A percentile compares a stretch with the other conserved stretches of the same genome.
These are phyloP conservation scores for Siniperca chuatsi DNA, from an alignment of 2,113 vertebrate genomes.

Conservation along the genomic window DNA sequence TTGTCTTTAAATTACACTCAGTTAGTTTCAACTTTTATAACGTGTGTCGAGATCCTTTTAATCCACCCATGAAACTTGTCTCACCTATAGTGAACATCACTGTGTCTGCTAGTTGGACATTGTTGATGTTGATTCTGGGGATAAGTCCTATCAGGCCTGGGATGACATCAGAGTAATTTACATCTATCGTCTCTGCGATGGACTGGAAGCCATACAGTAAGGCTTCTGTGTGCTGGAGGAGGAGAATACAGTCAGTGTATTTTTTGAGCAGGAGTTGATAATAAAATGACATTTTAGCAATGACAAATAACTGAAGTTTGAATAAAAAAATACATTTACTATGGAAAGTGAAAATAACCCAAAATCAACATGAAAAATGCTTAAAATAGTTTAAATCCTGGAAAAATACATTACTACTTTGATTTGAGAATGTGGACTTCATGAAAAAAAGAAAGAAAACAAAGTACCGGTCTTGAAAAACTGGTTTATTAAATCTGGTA, in stretches of 20 bases:
- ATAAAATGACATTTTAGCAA: not conserved
- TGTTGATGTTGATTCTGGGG: slow-evolving; percentile 97
- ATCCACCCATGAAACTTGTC: not conserved
- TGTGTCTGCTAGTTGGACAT: slow-evolving; percentile 96
- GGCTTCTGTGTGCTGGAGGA: slow-evolving; percentile 94
- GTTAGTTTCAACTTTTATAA: not conserved
- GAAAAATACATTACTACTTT: not conserved
- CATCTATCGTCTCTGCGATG: slow-evolving; percentile 97
- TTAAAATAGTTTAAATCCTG: not conserved
- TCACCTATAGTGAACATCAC: slow-evolving; percentile 99
- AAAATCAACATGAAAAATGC: not conserved
- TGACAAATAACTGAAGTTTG: not conserved
- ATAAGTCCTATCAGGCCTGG: slow-evolving; percentile 98
- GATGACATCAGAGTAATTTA: slow-evolving; percentile 98
- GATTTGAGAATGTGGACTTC: not conserved
- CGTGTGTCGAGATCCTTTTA: not conserved
- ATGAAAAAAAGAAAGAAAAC: not conserved
- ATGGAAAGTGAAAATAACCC: not conserved
- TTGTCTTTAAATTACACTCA: not conserved
- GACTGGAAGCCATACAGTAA: slow-evolving; percentile 98
- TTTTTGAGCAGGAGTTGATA: not conserved
- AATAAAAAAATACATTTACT: not conserved
- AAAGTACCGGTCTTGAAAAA: not conserved
- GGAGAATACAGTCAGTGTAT: not conserved
- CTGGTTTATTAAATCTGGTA: not conserved